Percentiles rank a stretch among this genome's conserved stretches.
phyloP scores from a whole-genome alignment of 2,113 vertebrate genomes.

The Pterocles burchelli region DNA sequence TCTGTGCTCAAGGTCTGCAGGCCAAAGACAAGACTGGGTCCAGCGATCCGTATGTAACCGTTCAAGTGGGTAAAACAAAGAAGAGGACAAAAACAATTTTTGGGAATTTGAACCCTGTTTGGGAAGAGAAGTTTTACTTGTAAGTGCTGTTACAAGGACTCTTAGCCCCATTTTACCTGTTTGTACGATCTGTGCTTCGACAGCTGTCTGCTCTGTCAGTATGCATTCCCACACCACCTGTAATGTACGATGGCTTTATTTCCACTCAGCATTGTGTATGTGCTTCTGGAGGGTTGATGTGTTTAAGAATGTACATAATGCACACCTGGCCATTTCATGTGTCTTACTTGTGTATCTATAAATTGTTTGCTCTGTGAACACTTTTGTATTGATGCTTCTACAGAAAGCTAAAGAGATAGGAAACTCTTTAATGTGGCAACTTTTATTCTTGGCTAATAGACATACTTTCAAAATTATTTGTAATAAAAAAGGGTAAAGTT shows the following conservation, averaged over 20 bases:
- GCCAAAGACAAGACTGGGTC: constrained; percentile 99
- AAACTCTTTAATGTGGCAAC: background rate
- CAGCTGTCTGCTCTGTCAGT: background rate
- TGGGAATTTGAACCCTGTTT: constrained; percentile 96
- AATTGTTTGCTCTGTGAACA: background rate
- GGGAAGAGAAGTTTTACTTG: constrained; percentile 99
- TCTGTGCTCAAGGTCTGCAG: constrained; percentile 96
- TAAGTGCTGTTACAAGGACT: constrained; percentile 74
- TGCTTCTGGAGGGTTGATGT: background rate
- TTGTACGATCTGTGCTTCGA: background rate
- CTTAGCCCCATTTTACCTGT: background rate
- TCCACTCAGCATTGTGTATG: background rate
- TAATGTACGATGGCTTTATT: background rate
- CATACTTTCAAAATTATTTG: background rate
- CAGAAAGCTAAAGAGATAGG: background rate
- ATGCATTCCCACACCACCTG: background rate
- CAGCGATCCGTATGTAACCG: constrained; percentile 96
- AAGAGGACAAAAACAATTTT: constrained; percentile 98
- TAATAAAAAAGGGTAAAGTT: background rate
- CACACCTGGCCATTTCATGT: background rate
- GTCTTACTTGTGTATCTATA: background rate
- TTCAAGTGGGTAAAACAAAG: constrained; percentile 98
- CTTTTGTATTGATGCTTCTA: background rate
- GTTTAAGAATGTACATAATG: accelerated
- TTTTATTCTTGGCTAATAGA: background rate